These are phyloP conservation scores for Pseudococcus viburni DNA, from an alignment of 2,888 invertebrate species.

Conservation along the genomic window DNA sequence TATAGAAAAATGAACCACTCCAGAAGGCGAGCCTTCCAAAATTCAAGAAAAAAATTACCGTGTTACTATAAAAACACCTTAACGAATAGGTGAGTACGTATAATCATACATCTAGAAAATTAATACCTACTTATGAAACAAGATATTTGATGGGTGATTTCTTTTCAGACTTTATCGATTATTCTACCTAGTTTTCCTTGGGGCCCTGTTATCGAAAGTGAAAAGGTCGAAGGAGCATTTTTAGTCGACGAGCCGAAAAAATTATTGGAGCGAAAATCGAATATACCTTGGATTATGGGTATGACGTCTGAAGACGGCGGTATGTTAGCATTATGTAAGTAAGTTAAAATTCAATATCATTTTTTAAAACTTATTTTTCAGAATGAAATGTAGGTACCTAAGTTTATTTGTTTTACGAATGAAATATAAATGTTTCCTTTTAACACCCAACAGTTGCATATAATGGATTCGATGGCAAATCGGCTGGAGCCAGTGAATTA, in stretches of 20 bases:
- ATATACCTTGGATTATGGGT: constrained; percentile 66
- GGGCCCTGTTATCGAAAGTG: constrained; percentile 65
- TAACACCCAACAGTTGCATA: neutral
- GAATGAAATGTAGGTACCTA: neutral
- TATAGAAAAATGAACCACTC: too few species aligned
- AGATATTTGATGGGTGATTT: neutral
- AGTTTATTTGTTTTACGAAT: neutral
- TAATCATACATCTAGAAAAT: too few species aligned
- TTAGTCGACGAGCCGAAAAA: constrained; percentile 60
- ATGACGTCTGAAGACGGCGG: constrained; percentile 66
- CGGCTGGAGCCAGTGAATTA: neutral
- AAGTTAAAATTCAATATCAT: neutral
- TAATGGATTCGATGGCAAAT: neutral
- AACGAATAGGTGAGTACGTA: too few species aligned
- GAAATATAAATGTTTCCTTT: neutral
- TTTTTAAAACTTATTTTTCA: neutral
- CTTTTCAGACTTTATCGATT: neutral
- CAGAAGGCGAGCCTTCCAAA: too few species aligned
- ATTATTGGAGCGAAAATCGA: constrained; percentile 63
- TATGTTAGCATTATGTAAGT: constrained; percentile 60
- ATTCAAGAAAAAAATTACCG: too few species aligned
- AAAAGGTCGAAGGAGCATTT: constrained; percentile 63
- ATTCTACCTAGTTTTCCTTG: neutral
- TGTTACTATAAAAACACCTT: too few species aligned
- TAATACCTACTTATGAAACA: neutral